Conservation (phyloP, 2,888 invertebrate genomes). For the Diabrotica balteata region DNA sequence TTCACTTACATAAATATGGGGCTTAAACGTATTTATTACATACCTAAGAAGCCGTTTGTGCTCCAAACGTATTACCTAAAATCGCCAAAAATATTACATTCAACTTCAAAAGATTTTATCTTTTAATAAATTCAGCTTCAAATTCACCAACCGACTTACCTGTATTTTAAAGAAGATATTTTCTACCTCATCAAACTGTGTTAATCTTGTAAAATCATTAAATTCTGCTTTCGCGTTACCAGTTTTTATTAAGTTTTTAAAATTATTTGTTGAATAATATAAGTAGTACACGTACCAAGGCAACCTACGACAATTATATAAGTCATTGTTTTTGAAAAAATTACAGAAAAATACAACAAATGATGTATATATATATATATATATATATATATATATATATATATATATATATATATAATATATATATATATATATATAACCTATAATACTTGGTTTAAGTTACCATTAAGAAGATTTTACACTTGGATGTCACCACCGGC, state of each 20-base stretch:
- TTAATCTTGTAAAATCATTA: constrained; percentile 58
- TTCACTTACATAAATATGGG: constrained; percentile 64
- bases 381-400: too few species aligned
- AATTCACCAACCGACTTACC: constrained; percentile 34
- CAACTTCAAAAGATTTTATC: too few species aligned
- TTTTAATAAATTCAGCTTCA: too few species aligned
- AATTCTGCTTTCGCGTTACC: constrained; percentile 60
- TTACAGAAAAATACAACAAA: too few species aligned
- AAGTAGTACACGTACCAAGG: constrained; percentile 59
- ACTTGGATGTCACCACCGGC: too few species aligned
- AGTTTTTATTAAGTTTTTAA: constrained; percentile 64
- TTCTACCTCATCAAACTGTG: constrained; percentile 61
- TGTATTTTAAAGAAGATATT: constrained; percentile 63
- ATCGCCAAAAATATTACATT: background rate
- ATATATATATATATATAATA: too few species aligned
- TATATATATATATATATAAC: too few species aligned
- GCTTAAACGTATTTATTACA: constrained; percentile 62
- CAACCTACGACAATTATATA: constrained; percentile 5
- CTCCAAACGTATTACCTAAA: constrained; percentile 37
- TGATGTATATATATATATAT: too few species aligned
- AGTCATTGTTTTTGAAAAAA: background rate
- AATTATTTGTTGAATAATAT: constrained; percentile 57
- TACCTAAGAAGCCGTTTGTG: constrained; percentile 41
- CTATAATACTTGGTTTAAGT: too few species aligned
- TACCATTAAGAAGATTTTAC: too few species aligned